Base-by-base conservation (phyloP, 2,113 vertebrate genomes). In the Menura novaehollandiae region DNA sequence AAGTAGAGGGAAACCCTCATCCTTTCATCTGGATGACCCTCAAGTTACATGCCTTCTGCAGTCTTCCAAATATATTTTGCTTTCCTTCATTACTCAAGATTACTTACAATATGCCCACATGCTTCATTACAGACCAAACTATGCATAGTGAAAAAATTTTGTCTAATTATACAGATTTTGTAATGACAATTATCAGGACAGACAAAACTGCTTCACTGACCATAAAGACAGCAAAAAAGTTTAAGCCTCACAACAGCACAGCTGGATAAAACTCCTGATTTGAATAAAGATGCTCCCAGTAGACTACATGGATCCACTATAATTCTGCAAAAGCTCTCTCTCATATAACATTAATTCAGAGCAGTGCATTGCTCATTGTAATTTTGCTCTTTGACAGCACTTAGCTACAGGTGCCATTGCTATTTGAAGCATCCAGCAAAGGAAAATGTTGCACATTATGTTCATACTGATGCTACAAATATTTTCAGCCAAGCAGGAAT, bases 361-460 rank as follows among this genome's bases (percentile, higher is more conserved):
- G 11, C 37, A 44, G 49, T 18, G 16, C 51, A 49, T 13, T 27
- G 35, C 20, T 55, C 22, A 28, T 17, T 23, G 3, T 4, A 39
- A 56, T 60, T 60, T 53, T 84, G 44, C 43, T 73, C 66, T 44
- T 73, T 24, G 76, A 22, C 23, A 10, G 16, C 11, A 51, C 46
- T 59, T 51, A 69, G 13, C 27, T 88, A 28, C 16, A 77, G 15
- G 23, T 62, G 59, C 7, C 23, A 22, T 6, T 33, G 11, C 14
- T 56, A 58, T 30, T 1, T 9, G 21, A 77, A 83, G 27, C 47
- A 86, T 5, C 32, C 16, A 73, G 9, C 5, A 55, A 90, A 35
- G 15, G 37, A 76, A 49, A 44, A 11, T 0, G 0, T 16, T 20
- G 16, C 8, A 53, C 24, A 2, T 27, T 24, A 9, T 6, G 13